Percentiles rank a stretch among this genome's conserved stretches.
Evolutionary conservation across 2,888 invertebrate species (phyloP).

Genomic region (Metacarcinus magister): DNA sequence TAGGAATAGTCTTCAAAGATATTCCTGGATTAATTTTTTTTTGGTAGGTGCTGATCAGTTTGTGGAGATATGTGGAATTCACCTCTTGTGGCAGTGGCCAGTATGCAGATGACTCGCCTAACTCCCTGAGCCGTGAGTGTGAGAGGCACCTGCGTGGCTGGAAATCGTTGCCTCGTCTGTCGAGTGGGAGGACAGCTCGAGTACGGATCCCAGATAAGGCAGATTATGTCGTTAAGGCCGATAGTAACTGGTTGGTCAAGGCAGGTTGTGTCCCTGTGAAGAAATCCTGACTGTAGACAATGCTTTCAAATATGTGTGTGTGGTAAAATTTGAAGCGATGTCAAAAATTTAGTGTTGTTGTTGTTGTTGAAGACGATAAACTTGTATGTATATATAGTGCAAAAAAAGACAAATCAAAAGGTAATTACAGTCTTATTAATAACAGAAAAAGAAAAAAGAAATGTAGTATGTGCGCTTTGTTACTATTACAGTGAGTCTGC

Average conservation of each 20-base stretch:
- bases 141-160: conserved; percentile 28
- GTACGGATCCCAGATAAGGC: background rate
- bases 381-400: background rate
- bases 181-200: background rate
- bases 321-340: background rate
- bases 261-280: background rate
- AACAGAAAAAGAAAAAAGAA: background rate
- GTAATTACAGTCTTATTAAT: background rate
- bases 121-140: conserved; percentile 18
- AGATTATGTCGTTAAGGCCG: background rate
- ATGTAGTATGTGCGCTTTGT: background rate
- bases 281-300: background rate
- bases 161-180: background rate
- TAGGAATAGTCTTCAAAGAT: background rate
- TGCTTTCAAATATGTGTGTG: background rate
- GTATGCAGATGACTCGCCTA: conserved; percentile 17
- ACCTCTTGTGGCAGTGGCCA: background rate
- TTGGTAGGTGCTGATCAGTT: background rate
- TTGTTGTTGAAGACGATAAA: background rate
- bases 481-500: background rate
- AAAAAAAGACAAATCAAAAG: background rate
- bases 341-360: no score
- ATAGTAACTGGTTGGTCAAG: background rate
- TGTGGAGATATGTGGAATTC: background rate
- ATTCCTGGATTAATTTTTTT: background rate